A percentile compares a stretch with the other conserved stretches of the same genome.
Evolutionary conservation across 2,888 invertebrate genomes (phyloP).

Genomic region (Hypsopygia costalis): DNA sequence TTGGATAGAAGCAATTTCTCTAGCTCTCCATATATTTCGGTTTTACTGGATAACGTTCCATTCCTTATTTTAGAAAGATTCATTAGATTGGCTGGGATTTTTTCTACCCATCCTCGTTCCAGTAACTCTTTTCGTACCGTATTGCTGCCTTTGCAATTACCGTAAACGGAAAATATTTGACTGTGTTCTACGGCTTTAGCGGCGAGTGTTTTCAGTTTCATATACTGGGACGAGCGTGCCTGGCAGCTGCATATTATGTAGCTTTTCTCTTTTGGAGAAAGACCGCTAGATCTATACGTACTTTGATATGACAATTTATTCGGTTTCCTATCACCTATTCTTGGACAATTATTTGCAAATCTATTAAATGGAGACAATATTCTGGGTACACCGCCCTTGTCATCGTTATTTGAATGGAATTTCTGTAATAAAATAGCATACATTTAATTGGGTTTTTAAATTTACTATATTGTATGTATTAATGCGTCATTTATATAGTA

Average conservation of each 20-base stretch:
- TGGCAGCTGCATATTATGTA: conserved; percentile 57
- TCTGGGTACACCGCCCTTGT: conserved; percentile 31
- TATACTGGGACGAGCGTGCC: conserved; percentile 40
- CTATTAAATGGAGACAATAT: conserved; percentile 34
- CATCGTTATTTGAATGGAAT: conserved; percentile 8
- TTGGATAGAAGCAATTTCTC: conserved; percentile 64
- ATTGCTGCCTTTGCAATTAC: conserved; percentile 46
- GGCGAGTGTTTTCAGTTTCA: conserved; percentile 62
- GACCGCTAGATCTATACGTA: conserved; percentile 30
- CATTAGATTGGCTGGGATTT: conserved; percentile 68
- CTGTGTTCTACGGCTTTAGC: conserved; percentile 64
- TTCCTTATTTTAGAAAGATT: conserved; percentile 55
- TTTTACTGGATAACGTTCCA: conserved; percentile 35
- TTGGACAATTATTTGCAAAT: conserved; percentile 22
- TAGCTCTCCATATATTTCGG: conserved; percentile 46
- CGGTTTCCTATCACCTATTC: conserved; percentile 16
- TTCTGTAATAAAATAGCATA: neutral
- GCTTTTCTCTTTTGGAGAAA: conserved; percentile 58
- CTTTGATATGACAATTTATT: conserved; percentile 21
- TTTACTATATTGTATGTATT: too few relatives aligned
- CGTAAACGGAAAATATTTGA: conserved; percentile 80
- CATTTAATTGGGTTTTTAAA: too few relatives aligned
- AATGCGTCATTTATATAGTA: too few relatives aligned
- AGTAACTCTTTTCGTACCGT: conserved; percentile 80
- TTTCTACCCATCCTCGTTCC: conserved; percentile 87